Evolutionary conservation across 2,797 vertebrate genomes (phyloP).

Genomic region (Fundulus diaphanus): DNA sequence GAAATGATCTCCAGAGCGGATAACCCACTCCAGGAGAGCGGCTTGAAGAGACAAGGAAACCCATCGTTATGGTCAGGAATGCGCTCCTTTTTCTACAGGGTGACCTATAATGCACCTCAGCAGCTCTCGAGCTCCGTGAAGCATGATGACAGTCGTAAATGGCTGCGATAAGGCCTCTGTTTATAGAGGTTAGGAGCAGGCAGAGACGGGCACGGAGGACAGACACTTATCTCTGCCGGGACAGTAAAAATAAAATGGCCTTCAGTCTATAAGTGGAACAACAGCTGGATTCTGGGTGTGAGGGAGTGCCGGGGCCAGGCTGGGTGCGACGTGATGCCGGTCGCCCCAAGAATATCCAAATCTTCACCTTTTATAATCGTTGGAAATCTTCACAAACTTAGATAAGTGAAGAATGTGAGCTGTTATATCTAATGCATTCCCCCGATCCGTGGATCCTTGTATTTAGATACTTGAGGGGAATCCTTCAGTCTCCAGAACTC

Average conservation of each 20-base stretch:
- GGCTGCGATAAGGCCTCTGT: conserved; percentile 72
- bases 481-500: neutral
- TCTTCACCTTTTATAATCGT: neutral
- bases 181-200: conserved; percentile 80
- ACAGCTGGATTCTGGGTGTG: conserved; percentile 24
- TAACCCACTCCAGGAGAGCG: neutral
- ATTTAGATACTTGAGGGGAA: neutral
- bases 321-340: conserved; percentile 46
- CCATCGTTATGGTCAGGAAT: conserved; percentile 8
- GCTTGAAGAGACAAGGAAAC: conserved; percentile 12
- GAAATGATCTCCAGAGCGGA: neutral
- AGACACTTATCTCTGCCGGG: conserved; percentile 69
- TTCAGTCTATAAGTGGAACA: conserved; percentile 58
- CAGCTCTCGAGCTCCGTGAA: conserved; percentile 31
- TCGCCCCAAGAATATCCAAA: neutral
- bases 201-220: conserved; percentile 82
- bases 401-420: neutral
- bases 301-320: conserved; percentile 23
- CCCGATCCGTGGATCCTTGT: neutral
- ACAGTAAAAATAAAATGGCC: conserved; percentile 66
- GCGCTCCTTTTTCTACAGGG: conserved; percentile 9
- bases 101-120: conserved; percentile 53
- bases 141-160: conserved; percentile 72
- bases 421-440: neutral
- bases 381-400: conserved; percentile 4